Evolutionary conservation across 2,888 invertebrate species (phyloP).

Genomic region (Acronicta psi): DNA sequence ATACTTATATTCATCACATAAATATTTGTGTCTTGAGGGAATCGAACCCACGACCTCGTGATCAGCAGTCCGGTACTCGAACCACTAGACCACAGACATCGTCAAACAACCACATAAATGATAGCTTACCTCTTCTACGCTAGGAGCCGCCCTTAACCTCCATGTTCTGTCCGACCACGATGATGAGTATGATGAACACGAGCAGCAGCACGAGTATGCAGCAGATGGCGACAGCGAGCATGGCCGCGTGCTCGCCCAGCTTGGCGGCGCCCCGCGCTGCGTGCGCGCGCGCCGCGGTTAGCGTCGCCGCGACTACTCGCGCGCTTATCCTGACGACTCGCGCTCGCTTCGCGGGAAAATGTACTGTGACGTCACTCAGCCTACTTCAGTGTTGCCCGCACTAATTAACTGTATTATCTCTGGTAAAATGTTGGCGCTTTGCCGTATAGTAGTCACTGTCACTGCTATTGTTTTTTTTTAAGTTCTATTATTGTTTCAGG

Average conservation of each 20-base stretch:
- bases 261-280: slow-evolving; percentile 79
- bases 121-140: slow-evolving; percentile 77
- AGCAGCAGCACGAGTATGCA: slow-evolving; percentile 94
- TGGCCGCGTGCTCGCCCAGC: slow-evolving; percentile 89
- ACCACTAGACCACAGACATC: too few relatives aligned
- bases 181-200: slow-evolving; percentile 95
- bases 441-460: neutral
- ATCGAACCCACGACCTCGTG: too few relatives aligned
- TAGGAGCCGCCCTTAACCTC: slow-evolving; percentile 90
- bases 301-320: slow-evolving; percentile 74
- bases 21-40: too few relatives aligned
- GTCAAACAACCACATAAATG: too few relatives aligned
- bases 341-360: slow-evolving; percentile 25
- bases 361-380: slow-evolving; percentile 24
- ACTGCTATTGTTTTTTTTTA: neutral
- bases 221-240: slow-evolving; percentile 95
- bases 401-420: neutral
- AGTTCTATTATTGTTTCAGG: neutral
- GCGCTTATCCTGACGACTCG: slow-evolving; percentile 67
- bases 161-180: slow-evolving; percentile 94
- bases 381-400: slow-evolving; percentile 22
- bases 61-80: too few relatives aligned
- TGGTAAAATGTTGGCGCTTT: slow-evolving; percentile 10
- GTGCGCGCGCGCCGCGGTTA: slow-evolving; percentile 73
- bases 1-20: too few relatives aligned